phyloP scores from a whole-genome alignment of 2,113 vertebrate species.

The Agapornis roseicollis region DNA sequence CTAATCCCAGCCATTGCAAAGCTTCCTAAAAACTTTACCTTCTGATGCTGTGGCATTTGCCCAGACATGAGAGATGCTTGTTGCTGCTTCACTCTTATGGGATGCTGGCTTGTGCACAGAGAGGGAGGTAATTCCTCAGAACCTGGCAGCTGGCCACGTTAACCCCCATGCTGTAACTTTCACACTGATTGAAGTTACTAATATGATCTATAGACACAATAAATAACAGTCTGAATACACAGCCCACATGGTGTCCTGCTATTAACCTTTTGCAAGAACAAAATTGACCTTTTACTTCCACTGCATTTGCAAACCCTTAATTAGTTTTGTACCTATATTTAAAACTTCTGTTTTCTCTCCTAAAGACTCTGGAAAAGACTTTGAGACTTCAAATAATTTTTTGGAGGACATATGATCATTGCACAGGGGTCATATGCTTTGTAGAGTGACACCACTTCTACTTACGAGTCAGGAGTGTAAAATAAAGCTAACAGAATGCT shows the following conservation, averaged over 20 bases:
- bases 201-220: background rate
- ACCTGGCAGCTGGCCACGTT: background rate
- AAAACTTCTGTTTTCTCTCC: background rate
- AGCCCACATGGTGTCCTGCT: background rate
- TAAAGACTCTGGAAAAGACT: background rate
- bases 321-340: background rate
- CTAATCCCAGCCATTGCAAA: background rate
- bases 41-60: background rate
- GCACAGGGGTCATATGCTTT: background rate
- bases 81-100: rapidly evolving
- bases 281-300: background rate
- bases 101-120: background rate
- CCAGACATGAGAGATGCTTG: background rate
- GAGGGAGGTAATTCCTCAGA: background rate
- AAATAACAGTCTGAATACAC: background rate
- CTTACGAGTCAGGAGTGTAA: background rate
- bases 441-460: background rate
- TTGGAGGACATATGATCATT: background rate
- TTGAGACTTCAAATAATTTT: background rate
- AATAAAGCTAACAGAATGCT: background rate
- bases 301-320: background rate
- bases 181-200: background rate
- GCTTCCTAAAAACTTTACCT: background rate
- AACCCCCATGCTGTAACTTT: background rate
- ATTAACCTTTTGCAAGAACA: background rate